These are phyloP conservation scores for Norana najaformis DNA, from an alignment of 2,888 invertebrate genomes.

Conservation along the genomic window DNA sequence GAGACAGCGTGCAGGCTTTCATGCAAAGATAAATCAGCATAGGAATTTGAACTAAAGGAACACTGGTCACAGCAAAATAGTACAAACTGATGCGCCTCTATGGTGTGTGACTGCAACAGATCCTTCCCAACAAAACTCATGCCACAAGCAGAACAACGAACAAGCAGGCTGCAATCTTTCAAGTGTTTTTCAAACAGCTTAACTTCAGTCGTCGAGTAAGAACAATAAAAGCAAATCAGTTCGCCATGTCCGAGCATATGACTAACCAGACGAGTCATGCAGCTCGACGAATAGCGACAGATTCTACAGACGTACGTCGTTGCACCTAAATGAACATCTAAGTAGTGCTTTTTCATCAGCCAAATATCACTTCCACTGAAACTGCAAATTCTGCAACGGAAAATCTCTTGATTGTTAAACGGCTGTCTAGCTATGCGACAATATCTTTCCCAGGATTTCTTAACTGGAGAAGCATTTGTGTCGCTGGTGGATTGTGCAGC, in stretches of 20 bases:
- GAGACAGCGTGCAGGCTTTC: not conserved
- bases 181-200: conserved; percentile 40
- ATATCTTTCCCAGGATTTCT: conserved; percentile 2
- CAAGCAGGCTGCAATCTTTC: conserved; percentile 33
- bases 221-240: conserved; percentile 41
- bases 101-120: conserved; percentile 36
- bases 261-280: conserved; percentile 40
- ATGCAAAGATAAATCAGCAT: not conserved
- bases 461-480: not conserved
- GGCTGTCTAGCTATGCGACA: not conserved
- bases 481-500: not conserved
- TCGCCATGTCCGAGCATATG: conserved; percentile 45
- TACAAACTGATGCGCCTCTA: conserved; percentile 28
- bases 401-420: not conserved
- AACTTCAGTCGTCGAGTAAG: conserved; percentile 37
- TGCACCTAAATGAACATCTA: conserved; percentile 39
- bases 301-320: conserved; percentile 41
- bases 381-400: conserved; percentile 40
- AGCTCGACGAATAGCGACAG: conserved; percentile 42
- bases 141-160: conserved; percentile 37
- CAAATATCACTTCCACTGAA: conserved; percentile 43
- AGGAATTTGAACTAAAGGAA: conserved; percentile 29
- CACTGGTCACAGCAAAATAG: conserved; percentile 38
- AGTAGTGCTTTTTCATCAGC: conserved; percentile 42
- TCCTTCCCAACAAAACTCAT: conserved; percentile 31